Evolutionary conservation across 1,140 invertebrate species (phyloP), one percentile per base, ranked within the genome.

Genomic region (Potamilus streckersoni): DNA sequence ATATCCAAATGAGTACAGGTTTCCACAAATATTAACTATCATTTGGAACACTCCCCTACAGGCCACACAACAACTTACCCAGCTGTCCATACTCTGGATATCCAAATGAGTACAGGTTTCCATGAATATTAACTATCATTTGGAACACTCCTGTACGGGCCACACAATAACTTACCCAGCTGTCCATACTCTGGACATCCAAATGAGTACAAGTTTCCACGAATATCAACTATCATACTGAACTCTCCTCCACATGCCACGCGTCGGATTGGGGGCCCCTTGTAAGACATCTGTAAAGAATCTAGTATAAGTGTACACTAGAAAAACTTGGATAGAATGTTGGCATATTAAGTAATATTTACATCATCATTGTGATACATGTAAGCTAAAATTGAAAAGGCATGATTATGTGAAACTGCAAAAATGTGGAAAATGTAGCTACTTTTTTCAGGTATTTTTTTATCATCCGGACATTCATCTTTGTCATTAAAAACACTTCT

Each of bases 171-270:
- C 83, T 90, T 90, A 93, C 94, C 94, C 55, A 98, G 86, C 85
- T 96, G 96, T 6, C 97, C 97, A 90, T 96, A 96, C 85, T 98
- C 96, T 0, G 97, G 97, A 74, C 94, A 92, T 11, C 97, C 97
- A 88, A 98, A 98, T 0, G 96, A 96, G 88, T 96, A 95, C 15
- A 98, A 89, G 73, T 93, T 93, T 15, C 96, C 96, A 88, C 96
- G 95, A 72, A 95, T 93, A 87, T 98, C 96, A 31, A 97, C 88
- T 66, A 98, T 95, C 89, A 97, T 94, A 31, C 95, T 96, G 88
- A 97, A 98, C 74, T 98, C 96, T 4, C 93, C 96, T 11, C 97
- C 97, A 87, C 96, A 97, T 0, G 94, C 94, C 58, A 98, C 79
- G 88, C 96, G 95, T 13, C 95, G 92, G 76, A 97, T 94, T 12